Evolutionary conservation across 2,888 invertebrate species (phyloP).

Genomic region (Embidobia sp.): DNA sequence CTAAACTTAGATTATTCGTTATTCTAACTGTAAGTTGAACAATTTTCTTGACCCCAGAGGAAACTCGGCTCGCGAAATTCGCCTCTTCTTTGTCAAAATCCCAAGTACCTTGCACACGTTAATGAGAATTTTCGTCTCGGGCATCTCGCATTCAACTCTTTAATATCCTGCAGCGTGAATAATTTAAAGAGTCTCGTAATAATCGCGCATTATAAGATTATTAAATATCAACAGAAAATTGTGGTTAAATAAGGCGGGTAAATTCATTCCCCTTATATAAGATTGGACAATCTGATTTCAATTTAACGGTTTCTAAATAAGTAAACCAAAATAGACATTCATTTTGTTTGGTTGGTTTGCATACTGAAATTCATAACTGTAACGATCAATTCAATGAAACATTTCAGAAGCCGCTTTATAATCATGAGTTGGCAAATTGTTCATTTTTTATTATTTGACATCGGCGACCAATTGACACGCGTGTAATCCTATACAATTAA

Average conservation of each 20-base stretch:
- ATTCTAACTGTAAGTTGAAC: constrained; percentile 28
- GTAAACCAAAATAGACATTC: constrained; percentile 6
- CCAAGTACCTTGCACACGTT: constrained; percentile 7
- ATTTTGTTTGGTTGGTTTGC: too few relatives aligned
- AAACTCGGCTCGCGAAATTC: constrained; percentile 13
- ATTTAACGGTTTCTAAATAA: not conserved
- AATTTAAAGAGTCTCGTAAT: constrained; percentile 1
- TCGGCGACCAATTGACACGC: too few relatives aligned
- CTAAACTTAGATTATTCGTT: not conserved
- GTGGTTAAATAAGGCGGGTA: not conserved
- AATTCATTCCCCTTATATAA: constrained; percentile 6
- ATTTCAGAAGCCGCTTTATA: too few relatives aligned
- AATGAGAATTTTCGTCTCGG: constrained; percentile 22
- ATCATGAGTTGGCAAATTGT: too few relatives aligned
- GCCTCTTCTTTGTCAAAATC: constrained; percentile 12
- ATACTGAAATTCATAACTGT: too few relatives aligned
- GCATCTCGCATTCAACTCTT: constrained; percentile 13
- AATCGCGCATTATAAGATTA: constrained; percentile 2
- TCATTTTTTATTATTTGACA: too few relatives aligned
- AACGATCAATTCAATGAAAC: too few relatives aligned
- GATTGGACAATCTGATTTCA: not conserved
- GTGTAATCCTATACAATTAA: too few relatives aligned
- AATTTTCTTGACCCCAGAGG: constrained; percentile 27
- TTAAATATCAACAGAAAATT: constrained; percentile 10
- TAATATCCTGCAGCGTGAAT: constrained; percentile 11